These are phyloP conservation scores for Tretioscincus oriximinensis DNA, from an alignment of 2,113 vertebrate genomes.

Conservation along the genomic window DNA sequence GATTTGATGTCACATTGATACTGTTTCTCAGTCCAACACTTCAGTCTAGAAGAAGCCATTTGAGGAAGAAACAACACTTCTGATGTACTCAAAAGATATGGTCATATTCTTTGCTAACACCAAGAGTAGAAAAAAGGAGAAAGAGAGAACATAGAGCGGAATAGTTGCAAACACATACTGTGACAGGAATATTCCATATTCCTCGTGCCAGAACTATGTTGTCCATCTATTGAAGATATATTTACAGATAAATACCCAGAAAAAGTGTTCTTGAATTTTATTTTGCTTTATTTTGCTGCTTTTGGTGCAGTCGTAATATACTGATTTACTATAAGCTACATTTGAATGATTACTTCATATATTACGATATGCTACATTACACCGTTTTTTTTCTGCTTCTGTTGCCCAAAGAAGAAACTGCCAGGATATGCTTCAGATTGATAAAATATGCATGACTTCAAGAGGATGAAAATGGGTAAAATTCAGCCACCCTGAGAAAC, in stretches of 20 bases:
- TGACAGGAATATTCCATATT: background rate
- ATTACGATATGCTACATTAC: slow-evolving; percentile 64
- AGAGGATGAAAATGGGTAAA: slow-evolving; percentile 59
- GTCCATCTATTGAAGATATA: background rate
- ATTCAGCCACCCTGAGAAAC: slow-evolving; percentile 68
- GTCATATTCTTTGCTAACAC: too few species aligned
- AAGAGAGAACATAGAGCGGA: background rate
- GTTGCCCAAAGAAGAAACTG: slow-evolving; percentile 72
- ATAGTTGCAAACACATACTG: background rate
- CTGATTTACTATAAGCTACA: slow-evolving; percentile 63
- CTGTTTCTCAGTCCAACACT: too few species aligned
- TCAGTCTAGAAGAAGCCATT: too few species aligned
- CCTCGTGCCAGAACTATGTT: too few species aligned
- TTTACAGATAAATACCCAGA: background rate
- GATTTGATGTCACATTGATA: too few species aligned
- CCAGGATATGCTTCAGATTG: slow-evolving; percentile 64
- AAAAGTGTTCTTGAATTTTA: slow-evolving; percentile 2
- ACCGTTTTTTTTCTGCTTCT: slow-evolving; percentile 64
- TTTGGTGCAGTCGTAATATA: slow-evolving; percentile 57
- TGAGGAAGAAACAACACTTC: too few species aligned
- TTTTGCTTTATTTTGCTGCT: slow-evolving; percentile 49
- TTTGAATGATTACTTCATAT: slow-evolving; percentile 68
- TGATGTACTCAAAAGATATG: too few species aligned
- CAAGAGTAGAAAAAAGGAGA: too few species aligned
- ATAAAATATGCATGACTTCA: slow-evolving; percentile 77